Conservation (phyloP, 2,888 invertebrate genomes). For the Perizoma flavofasciatum region DNA sequence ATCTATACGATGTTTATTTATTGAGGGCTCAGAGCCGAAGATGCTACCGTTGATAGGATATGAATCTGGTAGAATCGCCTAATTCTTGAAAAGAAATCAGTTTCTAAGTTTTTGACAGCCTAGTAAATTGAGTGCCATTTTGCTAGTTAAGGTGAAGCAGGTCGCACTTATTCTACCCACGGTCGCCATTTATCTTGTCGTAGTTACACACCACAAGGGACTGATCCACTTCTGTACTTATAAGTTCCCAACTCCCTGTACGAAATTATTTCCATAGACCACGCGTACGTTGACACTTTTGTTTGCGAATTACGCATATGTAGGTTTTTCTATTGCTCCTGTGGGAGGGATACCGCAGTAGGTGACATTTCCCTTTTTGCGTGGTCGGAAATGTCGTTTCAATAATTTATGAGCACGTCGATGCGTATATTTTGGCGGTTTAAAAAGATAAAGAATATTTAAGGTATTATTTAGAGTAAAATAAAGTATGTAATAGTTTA, state of each 20-base stretch:
- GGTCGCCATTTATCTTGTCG: too few species aligned
- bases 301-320: slow-evolving; percentile 45
- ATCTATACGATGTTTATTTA: too few species aligned
- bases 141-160: too few species aligned
- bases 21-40: too few species aligned
- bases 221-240: too few species aligned
- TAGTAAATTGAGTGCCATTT: too few species aligned
- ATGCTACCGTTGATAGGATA: too few species aligned
- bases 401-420: slow-evolving; percentile 64
- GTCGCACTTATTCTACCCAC: too few species aligned
- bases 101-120: too few species aligned
- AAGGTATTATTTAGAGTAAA: background rate
- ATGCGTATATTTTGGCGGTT: slow-evolving; percentile 18
- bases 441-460: slow-evolving; percentile 12
- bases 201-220: too few species aligned
- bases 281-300: slow-evolving; percentile 25
- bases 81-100: too few species aligned
- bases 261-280: slow-evolving; percentile 10
- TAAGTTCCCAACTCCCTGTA: background rate
- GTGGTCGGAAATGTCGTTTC: slow-evolving; percentile 59
- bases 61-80: too few species aligned
- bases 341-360: slow-evolving; percentile 20
- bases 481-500: background rate
- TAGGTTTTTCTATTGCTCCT: slow-evolving; percentile 39
- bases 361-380: slow-evolving; percentile 67